Conservation (phyloP, 2,113 vertebrate species). For the Piprites chloris region DNA sequence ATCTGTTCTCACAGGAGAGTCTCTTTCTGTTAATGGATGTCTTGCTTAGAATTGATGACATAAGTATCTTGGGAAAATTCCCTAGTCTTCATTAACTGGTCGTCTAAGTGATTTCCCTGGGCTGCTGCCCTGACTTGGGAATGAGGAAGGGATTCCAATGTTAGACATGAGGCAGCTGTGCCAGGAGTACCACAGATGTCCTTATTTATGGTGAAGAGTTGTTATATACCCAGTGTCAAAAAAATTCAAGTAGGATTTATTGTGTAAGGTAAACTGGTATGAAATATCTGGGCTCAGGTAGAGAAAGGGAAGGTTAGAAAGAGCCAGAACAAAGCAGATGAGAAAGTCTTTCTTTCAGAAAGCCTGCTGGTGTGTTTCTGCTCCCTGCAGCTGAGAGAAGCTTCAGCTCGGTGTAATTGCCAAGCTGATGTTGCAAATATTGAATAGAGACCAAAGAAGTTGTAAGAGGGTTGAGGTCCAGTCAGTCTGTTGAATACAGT, state of each 20-base stretch:
- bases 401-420: neutral
- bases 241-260: constrained; percentile 57
- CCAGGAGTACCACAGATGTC: neutral
- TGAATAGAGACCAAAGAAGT: neutral
- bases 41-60: constrained; percentile 14
- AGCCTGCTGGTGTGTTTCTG: neutral
- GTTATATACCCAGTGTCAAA: constrained; percentile 3
- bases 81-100: neutral
- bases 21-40: neutral
- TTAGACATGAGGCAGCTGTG: neutral
- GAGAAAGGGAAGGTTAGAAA: neutral
- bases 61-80: constrained; percentile 23
- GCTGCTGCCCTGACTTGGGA: neutral
- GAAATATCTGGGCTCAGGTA: neutral
- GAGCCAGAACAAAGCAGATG: neutral
- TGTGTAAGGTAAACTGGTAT: constrained; percentile 16
- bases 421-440: neutral
- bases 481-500: neutral
- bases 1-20: neutral
- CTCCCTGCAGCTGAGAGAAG: neutral
- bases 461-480: neutral
- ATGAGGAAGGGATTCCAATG: constrained; percentile 22
- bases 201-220: neutral
- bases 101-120: neutral
- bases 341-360: neutral